A percentile compares a stretch with the other conserved stretches of the same genome.
Evolutionary conservation across 2,113 vertebrate species (phyloP).

Genomic region (Bostrychus sinensis): DNA sequence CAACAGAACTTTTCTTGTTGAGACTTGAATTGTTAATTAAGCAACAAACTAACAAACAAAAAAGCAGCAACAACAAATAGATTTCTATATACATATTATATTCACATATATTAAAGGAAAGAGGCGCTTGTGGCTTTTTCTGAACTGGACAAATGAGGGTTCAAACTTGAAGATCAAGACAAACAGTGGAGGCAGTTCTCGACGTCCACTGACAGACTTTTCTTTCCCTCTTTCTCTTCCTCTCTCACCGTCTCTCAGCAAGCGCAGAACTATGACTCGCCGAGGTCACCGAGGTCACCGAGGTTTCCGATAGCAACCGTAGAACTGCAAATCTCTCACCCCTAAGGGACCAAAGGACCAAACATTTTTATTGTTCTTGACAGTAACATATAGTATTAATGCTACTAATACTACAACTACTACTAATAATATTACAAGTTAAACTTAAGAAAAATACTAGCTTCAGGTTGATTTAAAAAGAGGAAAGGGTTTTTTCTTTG

Average conservation of each 20-base stretch:
- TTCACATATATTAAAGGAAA: conserved; percentile 79
- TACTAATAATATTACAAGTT: conserved; percentile 81
- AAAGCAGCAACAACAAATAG: conserved; percentile 84
- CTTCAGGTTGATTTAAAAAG: conserved; percentile 80
- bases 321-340: conserved; percentile 83
- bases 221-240: conserved; percentile 72
- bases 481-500: conserved; percentile 79
- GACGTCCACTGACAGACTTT: conserved; percentile 76
- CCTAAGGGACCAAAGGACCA: conserved; percentile 87
- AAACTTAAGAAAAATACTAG: conserved; percentile 79
- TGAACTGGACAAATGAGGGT: conserved; percentile 86
- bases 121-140: conserved; percentile 83
- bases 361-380: conserved; percentile 86
- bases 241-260: conserved; percentile 79
- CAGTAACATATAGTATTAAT: conserved; percentile 84
- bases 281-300: conserved; percentile 81
- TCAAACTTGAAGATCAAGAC: conserved; percentile 83
- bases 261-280: conserved; percentile 76
- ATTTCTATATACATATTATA: conserved; percentile 87
- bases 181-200: conserved; percentile 75
- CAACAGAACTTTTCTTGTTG: conserved; percentile 80
- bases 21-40: conserved; percentile 84
- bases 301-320: conserved; percentile 82
- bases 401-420: conserved; percentile 82
- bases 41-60: conserved; percentile 82